Percentiles rank a stretch among this genome's conserved stretches.
These are phyloP conservation scores for Potorous gilbertii DNA, from an alignment of 2,797 vertebrate species.

Conservation along the genomic window DNA sequence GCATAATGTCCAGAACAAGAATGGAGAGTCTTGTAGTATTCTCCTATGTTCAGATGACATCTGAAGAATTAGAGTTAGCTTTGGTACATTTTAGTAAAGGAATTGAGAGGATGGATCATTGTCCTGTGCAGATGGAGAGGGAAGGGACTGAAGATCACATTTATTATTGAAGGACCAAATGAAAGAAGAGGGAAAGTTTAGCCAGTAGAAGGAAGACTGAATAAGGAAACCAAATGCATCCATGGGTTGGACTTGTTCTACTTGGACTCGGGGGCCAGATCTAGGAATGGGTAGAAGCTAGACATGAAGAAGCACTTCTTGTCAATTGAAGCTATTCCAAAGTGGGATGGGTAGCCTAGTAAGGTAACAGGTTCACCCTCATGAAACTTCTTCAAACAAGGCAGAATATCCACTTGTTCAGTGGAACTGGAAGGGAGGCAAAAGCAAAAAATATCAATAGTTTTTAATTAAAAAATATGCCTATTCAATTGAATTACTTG, in stretches of 20 bases:
- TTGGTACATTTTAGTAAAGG: neutral
- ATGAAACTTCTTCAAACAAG: neutral
- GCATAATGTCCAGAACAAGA: neutral
- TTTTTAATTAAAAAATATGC: neutral
- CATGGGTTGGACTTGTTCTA: neutral
- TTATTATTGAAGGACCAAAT: neutral
- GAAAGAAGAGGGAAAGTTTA: neutral
- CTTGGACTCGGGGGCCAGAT: neutral
- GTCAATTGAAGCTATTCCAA: neutral
- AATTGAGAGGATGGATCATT: neutral
- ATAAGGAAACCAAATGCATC: neutral
- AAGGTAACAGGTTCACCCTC: neutral
- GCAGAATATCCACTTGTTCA: neutral
- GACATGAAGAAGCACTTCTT: neutral
- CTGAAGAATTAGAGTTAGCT: neutral
- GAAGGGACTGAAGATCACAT: neutral
- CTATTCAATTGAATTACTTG: neutral
- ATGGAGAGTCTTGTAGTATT: neutral
- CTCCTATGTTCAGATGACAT: neutral
- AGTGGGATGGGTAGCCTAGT: neutral
- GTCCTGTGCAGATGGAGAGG: neutral
- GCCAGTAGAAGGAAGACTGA: neutral
- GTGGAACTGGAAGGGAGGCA: neutral
- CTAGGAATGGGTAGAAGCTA: neutral
- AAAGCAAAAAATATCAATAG: conserved; percentile 21